These are phyloP conservation scores for Thumatha senex DNA, from an alignment of 2,888 invertebrate species.

Conservation along the genomic window DNA sequence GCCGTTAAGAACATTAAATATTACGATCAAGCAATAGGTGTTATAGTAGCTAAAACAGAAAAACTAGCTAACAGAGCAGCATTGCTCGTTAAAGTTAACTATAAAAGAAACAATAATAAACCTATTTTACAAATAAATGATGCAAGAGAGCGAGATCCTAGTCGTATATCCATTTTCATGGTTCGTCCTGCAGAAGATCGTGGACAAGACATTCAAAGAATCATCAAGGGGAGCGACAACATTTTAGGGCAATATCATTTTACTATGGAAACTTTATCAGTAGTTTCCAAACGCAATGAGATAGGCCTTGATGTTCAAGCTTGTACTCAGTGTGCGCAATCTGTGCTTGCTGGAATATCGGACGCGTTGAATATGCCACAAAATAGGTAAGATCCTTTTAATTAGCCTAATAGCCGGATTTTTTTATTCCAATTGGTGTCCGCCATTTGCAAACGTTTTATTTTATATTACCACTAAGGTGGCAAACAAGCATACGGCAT, in stretches of 20 bases:
- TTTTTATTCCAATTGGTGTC: too few relatives aligned
- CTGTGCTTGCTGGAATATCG: slow-evolving; percentile 75
- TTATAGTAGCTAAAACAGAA: slow-evolving; percentile 85
- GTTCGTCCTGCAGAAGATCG: slow-evolving; percentile 54
- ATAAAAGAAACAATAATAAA: slow-evolving; percentile 63
- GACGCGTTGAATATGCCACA: slow-evolving; percentile 73
- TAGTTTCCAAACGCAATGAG: slow-evolving; percentile 84
- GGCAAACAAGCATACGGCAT: too few relatives aligned
- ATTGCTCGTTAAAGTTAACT: slow-evolving; percentile 82
- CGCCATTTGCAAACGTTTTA: too few relatives aligned
- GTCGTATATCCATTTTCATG: slow-evolving; percentile 45
- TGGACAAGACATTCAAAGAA: slow-evolving; percentile 66
- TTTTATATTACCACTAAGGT: too few relatives aligned
- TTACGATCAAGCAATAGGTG: slow-evolving; percentile 87
- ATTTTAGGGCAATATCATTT: slow-evolving; percentile 84
- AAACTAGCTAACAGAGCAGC: slow-evolving; percentile 83
- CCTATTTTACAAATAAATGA: slow-evolving; percentile 56
- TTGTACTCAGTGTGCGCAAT: slow-evolving; percentile 81
- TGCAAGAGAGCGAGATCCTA: slow-evolving; percentile 51
- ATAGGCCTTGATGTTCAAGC: slow-evolving; percentile 84
- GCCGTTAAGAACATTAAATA: slow-evolving; percentile 81
- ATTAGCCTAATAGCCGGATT: too few relatives aligned
- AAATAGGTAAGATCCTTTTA: slow-evolving; percentile 64
- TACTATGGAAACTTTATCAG: slow-evolving; percentile 85
- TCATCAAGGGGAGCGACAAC: slow-evolving; percentile 82